These are phyloP conservation scores for Trichacis sp. DNA, from an alignment of 2,888 invertebrate genomes.

Conservation along the genomic window DNA sequence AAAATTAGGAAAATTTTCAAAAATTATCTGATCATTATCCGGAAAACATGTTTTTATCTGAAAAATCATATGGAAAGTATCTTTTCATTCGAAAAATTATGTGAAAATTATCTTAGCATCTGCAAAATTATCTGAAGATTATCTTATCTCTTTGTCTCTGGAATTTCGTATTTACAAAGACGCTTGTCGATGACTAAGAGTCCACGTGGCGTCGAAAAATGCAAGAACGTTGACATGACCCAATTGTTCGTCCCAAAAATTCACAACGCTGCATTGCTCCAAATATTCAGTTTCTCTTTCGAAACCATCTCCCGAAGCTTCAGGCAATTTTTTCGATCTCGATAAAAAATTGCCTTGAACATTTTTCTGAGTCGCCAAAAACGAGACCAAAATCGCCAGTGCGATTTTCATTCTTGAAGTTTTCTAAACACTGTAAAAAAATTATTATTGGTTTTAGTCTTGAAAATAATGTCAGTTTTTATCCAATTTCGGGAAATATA, in stretches of 20 bases:
- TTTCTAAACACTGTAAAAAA: not conserved
- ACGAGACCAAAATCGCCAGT: constrained; percentile 6
- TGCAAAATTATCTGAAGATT: too few species aligned
- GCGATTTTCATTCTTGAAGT: constrained; percentile 7
- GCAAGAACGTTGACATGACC: constrained; percentile 59
- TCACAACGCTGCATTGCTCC: constrained; percentile 53
- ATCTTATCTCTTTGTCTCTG: too few species aligned
- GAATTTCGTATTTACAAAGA: constrained; percentile 53
- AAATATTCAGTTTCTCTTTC: constrained; percentile 41
- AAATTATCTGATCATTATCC: too few species aligned
- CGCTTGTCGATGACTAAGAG: constrained; percentile 59
- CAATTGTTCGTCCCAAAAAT: constrained; percentile 47
- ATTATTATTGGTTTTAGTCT: not conserved
- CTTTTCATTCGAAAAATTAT: too few species aligned
- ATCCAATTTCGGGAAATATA: too few species aligned
- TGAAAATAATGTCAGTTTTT: too few species aligned
- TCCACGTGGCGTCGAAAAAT: constrained; percentile 58
- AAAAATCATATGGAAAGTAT: too few species aligned
- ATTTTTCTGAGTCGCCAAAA: not conserved
- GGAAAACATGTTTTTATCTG: too few species aligned
- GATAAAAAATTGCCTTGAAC: not conserved
- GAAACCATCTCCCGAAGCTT: constrained; percentile 2
- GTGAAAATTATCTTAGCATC: too few species aligned
- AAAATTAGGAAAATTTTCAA: too few species aligned
- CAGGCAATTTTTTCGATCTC: not conserved